Percentiles rank a stretch among this genome's conserved stretches.
Evolutionary conservation across 2,113 vertebrate species (phyloP).

Genomic region (Psilopogon haemacephalus): DNA sequence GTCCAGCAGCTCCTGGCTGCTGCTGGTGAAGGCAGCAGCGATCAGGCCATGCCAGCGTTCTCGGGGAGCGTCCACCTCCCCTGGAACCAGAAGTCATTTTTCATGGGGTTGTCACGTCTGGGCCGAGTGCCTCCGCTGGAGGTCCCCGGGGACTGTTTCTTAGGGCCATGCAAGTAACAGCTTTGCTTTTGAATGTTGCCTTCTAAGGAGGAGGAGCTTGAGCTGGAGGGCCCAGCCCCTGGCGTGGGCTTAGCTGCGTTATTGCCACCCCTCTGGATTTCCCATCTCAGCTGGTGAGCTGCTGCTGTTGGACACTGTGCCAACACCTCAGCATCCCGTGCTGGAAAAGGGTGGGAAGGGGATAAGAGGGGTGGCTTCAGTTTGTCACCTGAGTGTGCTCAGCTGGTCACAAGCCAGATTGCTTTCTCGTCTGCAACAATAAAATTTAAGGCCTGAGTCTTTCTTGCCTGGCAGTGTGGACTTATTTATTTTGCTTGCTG

Average conservation of each 20-base stretch:
- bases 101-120: rapidly evolving
- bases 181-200: background rate
- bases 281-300: background rate
- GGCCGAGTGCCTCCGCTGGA: background rate
- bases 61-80: rapidly evolving
- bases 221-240: background rate
- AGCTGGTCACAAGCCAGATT: conserved; percentile 9
- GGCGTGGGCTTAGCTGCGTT: too few species aligned
- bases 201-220: background rate
- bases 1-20: background rate
- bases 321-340: background rate
- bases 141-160: background rate
- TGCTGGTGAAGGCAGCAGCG: rapidly evolving
- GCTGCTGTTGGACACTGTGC: background rate
- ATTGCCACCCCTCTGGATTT: rapidly evolving
- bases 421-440: conserved; percentile 44
- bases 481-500: background rate
- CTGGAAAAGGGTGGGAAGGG: background rate
- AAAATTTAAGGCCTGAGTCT: conserved; percentile 40
- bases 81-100: background rate
- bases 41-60: background rate
- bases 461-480: background rate
- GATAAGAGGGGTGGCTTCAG: background rate
- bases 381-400: conserved; percentile 2
- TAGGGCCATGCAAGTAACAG: background rate